Base-by-base conservation (phyloP, 2,888 invertebrate species). In the Encarsia formosa region DNA sequence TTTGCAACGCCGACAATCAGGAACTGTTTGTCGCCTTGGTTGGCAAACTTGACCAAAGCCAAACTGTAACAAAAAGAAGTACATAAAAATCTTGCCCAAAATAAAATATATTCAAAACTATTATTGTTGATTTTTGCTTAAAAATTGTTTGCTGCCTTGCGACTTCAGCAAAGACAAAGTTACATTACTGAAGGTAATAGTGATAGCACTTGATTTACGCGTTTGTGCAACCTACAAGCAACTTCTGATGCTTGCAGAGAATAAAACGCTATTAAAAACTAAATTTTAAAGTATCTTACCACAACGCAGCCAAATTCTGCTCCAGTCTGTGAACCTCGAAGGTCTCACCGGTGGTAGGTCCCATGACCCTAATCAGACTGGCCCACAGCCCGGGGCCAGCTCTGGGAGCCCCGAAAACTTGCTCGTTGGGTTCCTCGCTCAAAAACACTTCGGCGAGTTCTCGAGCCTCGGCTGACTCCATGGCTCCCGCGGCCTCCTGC, bases 381-480 rank as follows among this genome's bases (percentile, higher is more conserved):
- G 96, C 96, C 98, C 99, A 99, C 83, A 96, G 87, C 4, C 95
- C 96, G 67, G 82, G 74, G 62, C 97, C 97, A 15, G 98, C 98
- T 76, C 97, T 94, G 0, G 98, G 96, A 0, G 97, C 91, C 0
- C 97, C 93, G 75, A 97, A 99, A 1, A 87, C 79, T 65, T 87
- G 88, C 76, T 99, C 98, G 2, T 97, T 94, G 3, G 97, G 77
- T 57, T 95, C 88, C 73, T 98, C 97, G 49, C 91, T 91, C 2
- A 99, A 79, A 65, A 98, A 96, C 6, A 96, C 93, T 64, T 95
- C 93, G 0, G 98, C 98, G 88, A 99, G 93, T 79, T 99, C 96
- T 61, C 89, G 88, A 0, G 98, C 98, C 46, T 98, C 78, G 63
- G 96, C 93, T 59, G 91, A 88, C 69, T 99, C 98, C 60, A 96